phyloP scores from a whole-genome alignment of 2,888 invertebrate genomes.

The Lumbricus terrestris region DNA sequence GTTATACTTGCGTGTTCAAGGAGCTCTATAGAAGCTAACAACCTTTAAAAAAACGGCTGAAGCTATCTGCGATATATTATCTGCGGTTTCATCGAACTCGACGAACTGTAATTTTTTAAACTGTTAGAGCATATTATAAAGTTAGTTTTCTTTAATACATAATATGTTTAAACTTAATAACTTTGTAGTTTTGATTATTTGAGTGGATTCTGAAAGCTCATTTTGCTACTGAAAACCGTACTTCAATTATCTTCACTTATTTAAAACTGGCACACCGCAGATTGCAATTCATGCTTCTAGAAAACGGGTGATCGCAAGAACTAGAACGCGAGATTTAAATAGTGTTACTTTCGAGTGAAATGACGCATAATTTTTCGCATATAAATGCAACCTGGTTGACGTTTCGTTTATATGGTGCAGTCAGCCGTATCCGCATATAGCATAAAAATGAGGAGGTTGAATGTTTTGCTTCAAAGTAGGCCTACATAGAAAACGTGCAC shows the following conservation, averaged over 20 bases:
- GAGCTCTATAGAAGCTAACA: too few species aligned
- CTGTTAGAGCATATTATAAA: not conserved
- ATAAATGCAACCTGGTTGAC: not conserved
- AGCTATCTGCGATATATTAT: not conserved
- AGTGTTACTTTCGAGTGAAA: not conserved
- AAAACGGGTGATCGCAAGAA: too few species aligned
- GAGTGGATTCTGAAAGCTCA: not conserved
- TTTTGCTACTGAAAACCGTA: not conserved
- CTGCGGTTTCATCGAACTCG: not conserved
- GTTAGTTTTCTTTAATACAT: not conserved
- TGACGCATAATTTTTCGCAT: not conserved
- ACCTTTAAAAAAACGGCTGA: not conserved
- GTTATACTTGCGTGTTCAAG: too few species aligned
- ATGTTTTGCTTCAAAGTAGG: not conserved
- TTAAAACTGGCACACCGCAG: too few species aligned
- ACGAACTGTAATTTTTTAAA: not conserved
- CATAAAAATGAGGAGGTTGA: not conserved
- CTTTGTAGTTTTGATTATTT: not conserved
- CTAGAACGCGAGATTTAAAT: not conserved
- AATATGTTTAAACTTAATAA: not conserved
- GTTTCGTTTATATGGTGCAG: not conserved
- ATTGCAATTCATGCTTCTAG: too few species aligned
- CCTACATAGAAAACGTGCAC: too few species aligned
- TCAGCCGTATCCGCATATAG: not conserved
- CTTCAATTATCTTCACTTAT: too few species aligned